phyloP scores from a whole-genome alignment of 30 jellyfish, hydroid and myxozoan genomes.

The Turritopsis rubra region DNA sequence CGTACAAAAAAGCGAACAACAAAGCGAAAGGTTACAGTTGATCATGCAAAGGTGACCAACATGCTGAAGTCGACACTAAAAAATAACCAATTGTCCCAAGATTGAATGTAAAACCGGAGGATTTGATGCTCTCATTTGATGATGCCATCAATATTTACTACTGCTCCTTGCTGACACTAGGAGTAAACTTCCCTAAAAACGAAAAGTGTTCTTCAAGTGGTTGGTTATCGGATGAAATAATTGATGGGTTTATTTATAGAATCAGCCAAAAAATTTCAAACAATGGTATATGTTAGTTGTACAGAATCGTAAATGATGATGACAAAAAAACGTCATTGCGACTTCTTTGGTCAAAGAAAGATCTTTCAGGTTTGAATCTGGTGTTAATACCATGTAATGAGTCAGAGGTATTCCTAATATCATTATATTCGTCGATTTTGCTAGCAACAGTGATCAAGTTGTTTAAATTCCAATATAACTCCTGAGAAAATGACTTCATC shows the following conservation, averaged over 20 bases:
- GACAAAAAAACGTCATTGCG: background rate
- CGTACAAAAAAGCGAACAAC: background rate
- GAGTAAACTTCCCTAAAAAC: background rate
- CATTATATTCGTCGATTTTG: too few species aligned
- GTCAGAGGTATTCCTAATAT: background rate
- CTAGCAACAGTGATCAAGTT: too few species aligned
- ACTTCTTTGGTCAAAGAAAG: background rate
- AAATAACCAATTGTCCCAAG: background rate
- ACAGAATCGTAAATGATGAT: background rate
- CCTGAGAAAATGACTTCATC: too few species aligned
- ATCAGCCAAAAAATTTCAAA: background rate
- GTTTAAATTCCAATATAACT: too few species aligned
- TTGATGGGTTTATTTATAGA: background rate
- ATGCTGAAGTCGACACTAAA: background rate
- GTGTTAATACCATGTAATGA: background rate
- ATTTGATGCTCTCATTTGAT: background rate
- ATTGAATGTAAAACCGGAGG: background rate
- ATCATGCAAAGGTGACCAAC: background rate
- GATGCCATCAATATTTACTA: background rate
- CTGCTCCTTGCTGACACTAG: background rate
- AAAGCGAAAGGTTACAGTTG: background rate
- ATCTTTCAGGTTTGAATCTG: background rate
- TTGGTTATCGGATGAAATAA: background rate
- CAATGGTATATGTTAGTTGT: background rate
- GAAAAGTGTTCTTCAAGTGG: background rate